Evolutionary conservation across 92 coral and sea anemone genomes (phyloP).

Genomic region (Umimayanthus chanpuru): DNA sequence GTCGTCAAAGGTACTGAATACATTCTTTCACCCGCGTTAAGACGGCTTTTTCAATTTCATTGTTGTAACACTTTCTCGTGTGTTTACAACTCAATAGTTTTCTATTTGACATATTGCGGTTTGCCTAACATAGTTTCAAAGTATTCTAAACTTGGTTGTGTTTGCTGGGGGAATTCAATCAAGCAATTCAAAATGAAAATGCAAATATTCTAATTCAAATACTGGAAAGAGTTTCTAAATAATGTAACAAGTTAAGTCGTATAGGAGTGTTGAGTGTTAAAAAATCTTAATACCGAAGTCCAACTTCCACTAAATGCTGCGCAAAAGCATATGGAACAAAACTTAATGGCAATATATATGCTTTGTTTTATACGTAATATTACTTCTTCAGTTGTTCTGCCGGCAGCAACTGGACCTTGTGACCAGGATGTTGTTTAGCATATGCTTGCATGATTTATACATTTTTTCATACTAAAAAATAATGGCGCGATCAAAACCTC

Average conservation of each 20-base stretch:
- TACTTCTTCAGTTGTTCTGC: neutral
- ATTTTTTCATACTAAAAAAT: conserved; percentile 40
- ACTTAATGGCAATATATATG: conserved; percentile 7
- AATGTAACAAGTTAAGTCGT: conserved; percentile 5
- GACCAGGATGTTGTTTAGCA: neutral
- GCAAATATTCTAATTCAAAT: conserved; percentile 22
- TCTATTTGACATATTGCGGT: conserved; percentile 9
- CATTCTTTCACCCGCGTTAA: conserved; percentile 19
- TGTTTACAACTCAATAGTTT: neutral
- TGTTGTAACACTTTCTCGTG: neutral
- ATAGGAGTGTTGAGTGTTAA: neutral
- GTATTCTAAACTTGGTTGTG: conserved; percentile 20
- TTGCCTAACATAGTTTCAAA: conserved; percentile 3
- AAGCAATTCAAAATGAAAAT: conserved; percentile 33
- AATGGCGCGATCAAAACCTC: neutral
- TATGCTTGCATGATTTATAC: conserved; percentile 28
- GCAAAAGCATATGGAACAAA: conserved; percentile 10
- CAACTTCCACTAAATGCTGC: conserved; percentile 17
- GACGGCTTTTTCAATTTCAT: conserved; percentile 16
- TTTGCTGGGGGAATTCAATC: conserved; percentile 38
- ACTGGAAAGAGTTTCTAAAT: conserved; percentile 18
- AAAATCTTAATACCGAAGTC: conserved; percentile 16
- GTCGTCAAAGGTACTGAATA: conserved; percentile 16
- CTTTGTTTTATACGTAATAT: conserved; percentile 8
- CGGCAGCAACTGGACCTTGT: conserved; percentile 11